Percentiles rank a stretch among this genome's conserved stretches.
Evolutionary conservation across 2,888 invertebrate species (phyloP).

Genomic region (Cephus sareptanus): DNA sequence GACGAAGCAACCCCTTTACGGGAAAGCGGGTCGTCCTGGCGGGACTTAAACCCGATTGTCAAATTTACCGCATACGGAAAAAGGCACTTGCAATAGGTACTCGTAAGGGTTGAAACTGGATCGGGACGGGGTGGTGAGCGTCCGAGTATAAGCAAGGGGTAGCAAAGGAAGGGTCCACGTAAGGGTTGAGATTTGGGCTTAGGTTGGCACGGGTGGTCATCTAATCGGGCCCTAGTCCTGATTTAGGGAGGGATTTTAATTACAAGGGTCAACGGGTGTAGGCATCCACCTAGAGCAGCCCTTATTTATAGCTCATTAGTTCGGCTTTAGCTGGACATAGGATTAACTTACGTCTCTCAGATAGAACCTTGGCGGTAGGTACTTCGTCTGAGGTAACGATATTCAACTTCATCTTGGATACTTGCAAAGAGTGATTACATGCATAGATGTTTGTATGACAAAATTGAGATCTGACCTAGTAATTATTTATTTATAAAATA

Average conservation of each 20-base stretch:
- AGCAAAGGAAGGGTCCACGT: slow-evolving; percentile 17
- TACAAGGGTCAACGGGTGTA: slow-evolving; percentile 56
- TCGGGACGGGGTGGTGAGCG: slow-evolving; percentile 1
- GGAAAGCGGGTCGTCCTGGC: not conserved
- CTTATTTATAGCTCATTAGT: slow-evolving; percentile 59
- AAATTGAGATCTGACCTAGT: not conserved
- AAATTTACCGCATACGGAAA: slow-evolving; percentile 16
- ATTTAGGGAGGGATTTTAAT: slow-evolving; percentile 62
- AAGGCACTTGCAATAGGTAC: slow-evolving; percentile 4
- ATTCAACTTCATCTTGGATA: not conserved
- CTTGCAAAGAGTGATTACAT: not conserved
- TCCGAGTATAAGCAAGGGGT: slow-evolving; percentile 20
- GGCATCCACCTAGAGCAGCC: slow-evolving; percentile 27
- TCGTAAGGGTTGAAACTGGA: not conserved
- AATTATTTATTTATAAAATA: not conserved
- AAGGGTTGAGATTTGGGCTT: slow-evolving; percentile 39
- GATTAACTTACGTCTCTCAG: slow-evolving; percentile 38
- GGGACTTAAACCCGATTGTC: slow-evolving; percentile 14
- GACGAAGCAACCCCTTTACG: not conserved
- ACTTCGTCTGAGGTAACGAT: slow-evolving; percentile 9
- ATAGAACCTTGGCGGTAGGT: slow-evolving; percentile 4
- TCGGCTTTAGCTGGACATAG: slow-evolving; percentile 42
- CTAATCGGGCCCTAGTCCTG: slow-evolving; percentile 57
- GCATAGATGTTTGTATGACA: not conserved
- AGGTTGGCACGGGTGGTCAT: slow-evolving; percentile 38